A percentile compares a stretch with the other conserved stretches of the same genome.
Evolutionary conservation across 2,797 vertebrate genomes (phyloP).

Genomic region (Otus scops): DNA sequence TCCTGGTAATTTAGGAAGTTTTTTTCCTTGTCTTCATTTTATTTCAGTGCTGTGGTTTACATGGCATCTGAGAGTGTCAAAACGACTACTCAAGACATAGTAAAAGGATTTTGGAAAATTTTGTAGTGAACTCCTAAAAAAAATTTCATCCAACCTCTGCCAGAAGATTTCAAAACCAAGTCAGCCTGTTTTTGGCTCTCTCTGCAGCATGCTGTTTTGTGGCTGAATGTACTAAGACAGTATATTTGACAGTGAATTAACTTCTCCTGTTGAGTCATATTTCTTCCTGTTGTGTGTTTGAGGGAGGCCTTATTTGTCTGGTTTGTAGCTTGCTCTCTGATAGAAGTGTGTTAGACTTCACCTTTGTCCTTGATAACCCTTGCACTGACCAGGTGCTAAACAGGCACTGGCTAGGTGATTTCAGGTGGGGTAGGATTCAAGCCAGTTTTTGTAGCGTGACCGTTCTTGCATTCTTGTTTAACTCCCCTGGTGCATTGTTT

Average conservation of each 20-base stretch:
- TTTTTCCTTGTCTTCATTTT: background rate
- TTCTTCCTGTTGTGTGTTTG: background rate
- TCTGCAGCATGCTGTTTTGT: background rate
- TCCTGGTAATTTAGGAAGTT: background rate
- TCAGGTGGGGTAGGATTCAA: background rate
- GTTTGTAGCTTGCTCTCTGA: background rate
- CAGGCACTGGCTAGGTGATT: background rate
- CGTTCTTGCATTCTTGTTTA: background rate
- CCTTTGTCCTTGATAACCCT: background rate
- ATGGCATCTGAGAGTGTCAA: background rate
- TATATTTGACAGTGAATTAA: constrained; percentile 29
- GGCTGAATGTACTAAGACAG: background rate
- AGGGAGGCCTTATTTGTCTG: background rate
- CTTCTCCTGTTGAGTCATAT: constrained; percentile 32
- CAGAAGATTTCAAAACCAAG: constrained; percentile 43
- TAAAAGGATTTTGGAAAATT: background rate
- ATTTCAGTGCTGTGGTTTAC: background rate
- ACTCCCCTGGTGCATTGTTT: background rate
- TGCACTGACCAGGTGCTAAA: background rate
- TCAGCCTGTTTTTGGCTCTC: background rate
- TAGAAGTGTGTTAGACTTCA: background rate
- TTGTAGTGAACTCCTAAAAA: background rate
- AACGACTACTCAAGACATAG: background rate
- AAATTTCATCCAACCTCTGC: background rate
- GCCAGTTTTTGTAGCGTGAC: background rate